These are phyloP conservation scores for Anthopleura xanthogrammica DNA, from an alignment of 92 coral and sea anemone genomes.

Conservation along the genomic window DNA sequence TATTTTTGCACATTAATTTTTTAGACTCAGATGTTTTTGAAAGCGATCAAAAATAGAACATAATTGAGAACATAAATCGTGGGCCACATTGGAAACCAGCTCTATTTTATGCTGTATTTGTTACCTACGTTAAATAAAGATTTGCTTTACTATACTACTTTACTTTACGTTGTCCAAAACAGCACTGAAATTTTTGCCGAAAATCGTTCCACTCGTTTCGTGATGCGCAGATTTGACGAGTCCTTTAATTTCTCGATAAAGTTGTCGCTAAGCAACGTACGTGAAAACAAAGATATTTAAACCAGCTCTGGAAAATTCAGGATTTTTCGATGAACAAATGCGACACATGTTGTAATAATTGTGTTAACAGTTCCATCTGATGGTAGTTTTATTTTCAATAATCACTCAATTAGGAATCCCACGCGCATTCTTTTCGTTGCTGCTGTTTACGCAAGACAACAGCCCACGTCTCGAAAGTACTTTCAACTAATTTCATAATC, in stretches of 20 bases:
- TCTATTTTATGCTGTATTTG: no score
- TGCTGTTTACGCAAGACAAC: not conserved
- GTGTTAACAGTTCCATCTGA: not conserved
- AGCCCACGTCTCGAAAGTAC: no score
- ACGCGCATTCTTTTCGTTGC: slow-evolving; percentile 2
- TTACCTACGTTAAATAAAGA: no score
- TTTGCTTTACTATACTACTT: no score
- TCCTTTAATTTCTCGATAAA: not conserved
- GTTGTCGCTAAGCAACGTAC: no score
- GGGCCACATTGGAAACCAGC: no score
- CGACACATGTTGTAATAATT: not conserved
- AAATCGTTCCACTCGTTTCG: not conserved
- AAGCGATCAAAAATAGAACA: not conserved
- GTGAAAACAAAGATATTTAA: not conserved
- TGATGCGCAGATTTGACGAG: not conserved
- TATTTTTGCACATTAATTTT: no score
- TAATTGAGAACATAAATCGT: no score
- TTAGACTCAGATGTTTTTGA: not conserved
- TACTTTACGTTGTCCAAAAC: no score
- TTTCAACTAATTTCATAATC: not conserved
- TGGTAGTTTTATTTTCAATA: not conserved
- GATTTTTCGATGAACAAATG: not conserved
- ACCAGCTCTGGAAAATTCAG: not conserved
- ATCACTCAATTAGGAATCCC: not conserved
- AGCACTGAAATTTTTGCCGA: not conserved